Conservation (phyloP, 2,888 invertebrate genomes). For the Cyaniris semiargus region DNA sequence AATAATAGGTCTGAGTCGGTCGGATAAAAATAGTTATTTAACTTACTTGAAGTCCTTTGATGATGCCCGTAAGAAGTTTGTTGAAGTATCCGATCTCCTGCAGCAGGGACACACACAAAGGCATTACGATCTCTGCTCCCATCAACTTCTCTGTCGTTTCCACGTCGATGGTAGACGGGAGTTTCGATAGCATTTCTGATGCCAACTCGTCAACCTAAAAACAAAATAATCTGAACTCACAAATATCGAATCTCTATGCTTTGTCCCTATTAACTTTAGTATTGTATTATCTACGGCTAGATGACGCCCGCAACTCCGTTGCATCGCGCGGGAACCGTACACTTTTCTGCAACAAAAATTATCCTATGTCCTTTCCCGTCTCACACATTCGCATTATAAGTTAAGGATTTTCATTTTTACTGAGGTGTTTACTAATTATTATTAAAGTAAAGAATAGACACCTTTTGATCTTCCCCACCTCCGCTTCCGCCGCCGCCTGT, state of each 20-base stretch:
- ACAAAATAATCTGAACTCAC: slow-evolving; percentile 22
- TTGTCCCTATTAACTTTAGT: too few species aligned
- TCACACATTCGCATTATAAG: too few species aligned
- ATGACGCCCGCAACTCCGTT: too few species aligned
- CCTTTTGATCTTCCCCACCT: slow-evolving; percentile 86
- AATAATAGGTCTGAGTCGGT: too few species aligned
- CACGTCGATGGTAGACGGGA: slow-evolving; percentile 87
- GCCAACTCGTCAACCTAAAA: slow-evolving; percentile 79
- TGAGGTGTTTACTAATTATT: too few species aligned
- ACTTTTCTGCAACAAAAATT: too few species aligned
- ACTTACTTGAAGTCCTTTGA: slow-evolving; percentile 59
- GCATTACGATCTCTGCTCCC: slow-evolving; percentile 84
- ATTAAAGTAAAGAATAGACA: slow-evolving; percentile 45
- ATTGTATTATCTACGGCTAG: background rate
- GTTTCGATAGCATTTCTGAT: slow-evolving; percentile 84
- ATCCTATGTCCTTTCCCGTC: too few species aligned
- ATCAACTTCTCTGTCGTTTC: slow-evolving; percentile 88
- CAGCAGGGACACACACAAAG: slow-evolving; percentile 90
- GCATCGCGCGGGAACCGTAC: too few species aligned
- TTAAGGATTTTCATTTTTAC: too few species aligned
- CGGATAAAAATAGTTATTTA: too few species aligned
- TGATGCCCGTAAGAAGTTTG: slow-evolving; percentile 58
- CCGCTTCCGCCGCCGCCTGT: slow-evolving; percentile 80
- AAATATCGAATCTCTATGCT: background rate
- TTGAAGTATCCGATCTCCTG: slow-evolving; percentile 84